Evolutionary conservation across 2,113 vertebrate genomes (phyloP).

Genomic region (Rhinoptilus africanus): DNA sequence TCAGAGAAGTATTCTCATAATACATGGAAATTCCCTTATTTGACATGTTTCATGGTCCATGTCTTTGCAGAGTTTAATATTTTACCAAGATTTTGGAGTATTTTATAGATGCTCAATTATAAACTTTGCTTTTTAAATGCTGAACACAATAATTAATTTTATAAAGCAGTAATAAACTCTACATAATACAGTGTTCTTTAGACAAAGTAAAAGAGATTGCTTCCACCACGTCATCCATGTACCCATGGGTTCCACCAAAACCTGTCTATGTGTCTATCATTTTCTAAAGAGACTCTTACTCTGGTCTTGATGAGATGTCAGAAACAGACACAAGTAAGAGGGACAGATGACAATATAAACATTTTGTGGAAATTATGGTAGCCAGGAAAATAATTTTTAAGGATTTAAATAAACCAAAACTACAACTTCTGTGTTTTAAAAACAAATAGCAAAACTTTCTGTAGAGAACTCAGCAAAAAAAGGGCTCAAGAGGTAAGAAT

Average conservation of each 20-base stretch:
- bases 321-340: neutral
- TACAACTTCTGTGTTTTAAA: neutral
- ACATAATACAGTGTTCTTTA: neutral
- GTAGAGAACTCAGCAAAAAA: neutral
- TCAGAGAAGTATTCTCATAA: neutral
- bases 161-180: neutral
- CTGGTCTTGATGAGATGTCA: neutral
- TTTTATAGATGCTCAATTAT: neutral
- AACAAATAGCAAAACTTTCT: neutral
- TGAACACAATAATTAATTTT: neutral
- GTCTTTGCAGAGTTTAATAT: neutral
- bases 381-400: neutral
- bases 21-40: neutral
- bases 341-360: neutral
- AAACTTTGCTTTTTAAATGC: neutral
- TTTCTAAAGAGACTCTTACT: neutral
- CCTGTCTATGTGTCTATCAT: neutral
- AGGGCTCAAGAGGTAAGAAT: neutral
- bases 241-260: neutral
- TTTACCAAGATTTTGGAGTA: neutral
- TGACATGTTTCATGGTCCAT: neutral
- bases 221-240: neutral
- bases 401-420: neutral
- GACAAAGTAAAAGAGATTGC: neutral
- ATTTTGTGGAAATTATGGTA: neutral